A percentile compares a stretch with the other conserved stretches of the same genome.
Conservation (phyloP, 2,888 invertebrate species). For the Callyntrura guangdongensis region DNA sequence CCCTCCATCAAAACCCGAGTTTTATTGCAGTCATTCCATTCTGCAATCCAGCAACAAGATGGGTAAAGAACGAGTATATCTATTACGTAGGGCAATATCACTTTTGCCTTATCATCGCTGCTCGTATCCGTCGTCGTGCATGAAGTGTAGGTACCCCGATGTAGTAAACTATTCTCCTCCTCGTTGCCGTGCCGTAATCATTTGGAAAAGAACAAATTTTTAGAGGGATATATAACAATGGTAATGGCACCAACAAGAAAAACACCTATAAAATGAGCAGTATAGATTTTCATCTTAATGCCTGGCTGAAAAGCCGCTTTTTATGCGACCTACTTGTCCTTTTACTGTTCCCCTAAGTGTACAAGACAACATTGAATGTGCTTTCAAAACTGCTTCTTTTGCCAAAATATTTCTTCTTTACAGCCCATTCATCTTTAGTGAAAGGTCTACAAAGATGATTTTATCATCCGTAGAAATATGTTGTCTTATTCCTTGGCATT, state of each 20-base stretch:
- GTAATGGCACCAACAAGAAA: slow-evolving; percentile 43
- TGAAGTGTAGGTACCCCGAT: background rate
- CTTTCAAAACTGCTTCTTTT: slow-evolving; percentile 53
- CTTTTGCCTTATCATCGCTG: slow-evolving; percentile 22
- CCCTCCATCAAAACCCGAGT: slow-evolving; percentile 66
- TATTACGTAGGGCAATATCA: background rate
- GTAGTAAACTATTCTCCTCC: slow-evolving; percentile 23
- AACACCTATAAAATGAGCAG: slow-evolving; percentile 30
- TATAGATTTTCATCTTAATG: slow-evolving; percentile 52
- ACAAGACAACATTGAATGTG: background rate
- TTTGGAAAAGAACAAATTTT: slow-evolving; percentile 65
- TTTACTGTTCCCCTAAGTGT: slow-evolving; percentile 1
- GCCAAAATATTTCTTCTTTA: slow-evolving; percentile 61
- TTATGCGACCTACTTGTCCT: background rate
- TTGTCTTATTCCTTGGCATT: slow-evolving; percentile 15
- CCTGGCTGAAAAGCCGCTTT: slow-evolving; percentile 11
- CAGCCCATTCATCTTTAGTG: slow-evolving; percentile 68
- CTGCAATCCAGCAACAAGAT: background rate
- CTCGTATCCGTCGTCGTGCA: background rate
- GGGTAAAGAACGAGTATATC: background rate
- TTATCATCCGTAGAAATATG: slow-evolving; percentile 22
- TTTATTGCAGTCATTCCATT: slow-evolving; percentile 70
- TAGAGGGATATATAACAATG: slow-evolving; percentile 23
- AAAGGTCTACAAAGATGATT: slow-evolving; percentile 18
- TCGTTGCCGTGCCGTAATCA: slow-evolving; percentile 36